Evolutionary conservation across 2,888 invertebrate species (phyloP), one percentile per base, ranked within the genome.

Genomic region (Papilio elwesi): DNA sequence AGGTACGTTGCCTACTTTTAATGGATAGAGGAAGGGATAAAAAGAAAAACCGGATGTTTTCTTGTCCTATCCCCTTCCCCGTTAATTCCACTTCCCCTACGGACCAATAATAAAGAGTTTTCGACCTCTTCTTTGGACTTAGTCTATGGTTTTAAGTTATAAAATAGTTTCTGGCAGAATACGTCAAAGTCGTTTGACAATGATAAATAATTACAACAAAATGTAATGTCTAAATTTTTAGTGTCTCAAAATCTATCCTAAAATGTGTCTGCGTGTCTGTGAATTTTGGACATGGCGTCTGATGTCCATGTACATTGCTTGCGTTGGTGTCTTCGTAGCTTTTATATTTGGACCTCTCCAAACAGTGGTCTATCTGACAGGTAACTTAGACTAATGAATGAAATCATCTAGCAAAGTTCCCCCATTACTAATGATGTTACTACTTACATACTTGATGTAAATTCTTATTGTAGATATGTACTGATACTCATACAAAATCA

Each of bases 331-430:
- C 36, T 55, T 64, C 49, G 49, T 70, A 26, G 36, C 70, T 48
- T 70, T 70, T 36, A 65, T 70, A 57, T 65, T 70, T 15, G 70
- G 70, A n/a, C 70, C 70, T 11, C 48, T 70, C 11, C 70, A 57
- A 15, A 70, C 70, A 9, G 55, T 70, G 0, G 65, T 70, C 13
- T 70, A 55, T 49, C 48, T 70, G 6, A 70, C 70, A 49, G 70
- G 70, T 70, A 49, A 13, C 38, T 9, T 11, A 26, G 2, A 43
- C 8, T 1, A 11, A 11, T 43, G 2, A 43, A 9, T 9, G 43
- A 43, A 7, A 26, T 26, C 1, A 26, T 26, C n/a, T n/a, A n/a
- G n/a, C n/a, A n/a, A n/a, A n/a, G n/a, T n/a, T n/a, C n/a, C n/a
- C n/a, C n/a, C n/a, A n/a, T n/a, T n/a, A n/a, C n/a, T n/a, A n/a